These are phyloP conservation scores for Cosmorhoe ocellata DNA, from an alignment of 2,888 invertebrate genomes.

Conservation along the genomic window DNA sequence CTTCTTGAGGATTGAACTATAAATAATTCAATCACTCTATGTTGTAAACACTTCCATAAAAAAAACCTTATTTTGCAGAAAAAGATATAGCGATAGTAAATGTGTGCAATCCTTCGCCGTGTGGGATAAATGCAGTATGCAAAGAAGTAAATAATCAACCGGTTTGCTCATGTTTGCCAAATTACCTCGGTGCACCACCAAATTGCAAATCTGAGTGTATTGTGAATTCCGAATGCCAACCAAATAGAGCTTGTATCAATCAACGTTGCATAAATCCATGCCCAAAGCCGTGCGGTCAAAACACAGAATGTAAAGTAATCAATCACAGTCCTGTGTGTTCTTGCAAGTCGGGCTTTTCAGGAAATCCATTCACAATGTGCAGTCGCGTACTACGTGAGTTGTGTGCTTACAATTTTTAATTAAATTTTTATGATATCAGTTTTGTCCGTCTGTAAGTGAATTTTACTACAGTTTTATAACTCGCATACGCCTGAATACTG, in stretches of 20 bases:
- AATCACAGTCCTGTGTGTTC: constrained; percentile 89
- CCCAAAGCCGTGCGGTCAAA: constrained; percentile 85
- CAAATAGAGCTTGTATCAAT: constrained; percentile 85
- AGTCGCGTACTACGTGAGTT: constrained; percentile 80
- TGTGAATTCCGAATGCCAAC: constrained; percentile 85
- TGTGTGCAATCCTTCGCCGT: constrained; percentile 89
- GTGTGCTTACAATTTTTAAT: no score
- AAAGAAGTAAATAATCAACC: constrained; percentile 87
- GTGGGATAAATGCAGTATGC: constrained; percentile 88
- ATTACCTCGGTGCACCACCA: constrained; percentile 85
- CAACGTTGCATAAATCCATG: constrained; percentile 88
- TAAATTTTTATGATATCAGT: no score
- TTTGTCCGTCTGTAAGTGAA: no score
- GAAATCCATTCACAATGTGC: constrained; percentile 87
- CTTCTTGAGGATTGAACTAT: no score
- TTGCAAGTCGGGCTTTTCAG: constrained; percentile 85
- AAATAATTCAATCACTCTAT: not conserved
- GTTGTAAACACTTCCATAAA: not conserved
- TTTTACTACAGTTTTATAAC: no score
- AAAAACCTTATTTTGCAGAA: constrained; percentile 49
- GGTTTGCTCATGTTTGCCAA: constrained; percentile 87
- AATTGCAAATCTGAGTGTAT: constrained; percentile 85
- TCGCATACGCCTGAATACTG: no score
- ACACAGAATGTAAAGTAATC: constrained; percentile 86
- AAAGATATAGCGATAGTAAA: constrained; percentile 61